phyloP scores from a whole-genome alignment of 2,888 invertebrate species.

The Latrodectus hesperus region DNA sequence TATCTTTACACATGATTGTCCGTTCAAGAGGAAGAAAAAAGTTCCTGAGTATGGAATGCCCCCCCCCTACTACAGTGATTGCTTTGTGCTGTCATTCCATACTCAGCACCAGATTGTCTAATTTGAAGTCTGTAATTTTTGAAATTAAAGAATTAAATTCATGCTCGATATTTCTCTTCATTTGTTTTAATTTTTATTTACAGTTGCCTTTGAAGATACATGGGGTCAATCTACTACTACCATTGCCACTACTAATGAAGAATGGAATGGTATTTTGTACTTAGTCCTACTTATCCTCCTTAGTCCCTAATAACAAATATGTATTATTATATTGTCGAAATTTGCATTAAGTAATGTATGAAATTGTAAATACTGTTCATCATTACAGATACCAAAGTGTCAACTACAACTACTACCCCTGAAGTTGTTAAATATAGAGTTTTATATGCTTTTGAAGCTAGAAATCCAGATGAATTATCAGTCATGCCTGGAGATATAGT shows the following conservation, averaged over 20 bases:
- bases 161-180: no score
- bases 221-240: slow-evolving; percentile 79
- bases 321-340: background rate
- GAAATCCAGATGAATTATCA: slow-evolving; percentile 93
- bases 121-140: no score
- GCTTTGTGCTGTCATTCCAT: no score
- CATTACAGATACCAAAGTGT: background rate
- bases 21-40: no score
- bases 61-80: no score
- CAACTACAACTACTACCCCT: background rate
- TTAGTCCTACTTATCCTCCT: no score
- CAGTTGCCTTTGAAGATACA: slow-evolving; percentile 76
- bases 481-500: slow-evolving; percentile 96
- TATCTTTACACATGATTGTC: no score
- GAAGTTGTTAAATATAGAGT: slow-evolving; percentile 84
- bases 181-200: slow-evolving; percentile 32
- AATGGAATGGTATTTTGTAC: slow-evolving; percentile 73
- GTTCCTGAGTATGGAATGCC: no score
- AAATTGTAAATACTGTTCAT: background rate
- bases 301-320: background rate
- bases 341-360: background rate
- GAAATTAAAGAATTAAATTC: no score
- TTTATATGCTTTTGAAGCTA: slow-evolving; percentile 93
- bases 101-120: no score
- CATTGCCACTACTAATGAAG: slow-evolving; percentile 67